phyloP scores from a whole-genome alignment of 2,113 vertebrate species.

The Coturnix japonica region DNA sequence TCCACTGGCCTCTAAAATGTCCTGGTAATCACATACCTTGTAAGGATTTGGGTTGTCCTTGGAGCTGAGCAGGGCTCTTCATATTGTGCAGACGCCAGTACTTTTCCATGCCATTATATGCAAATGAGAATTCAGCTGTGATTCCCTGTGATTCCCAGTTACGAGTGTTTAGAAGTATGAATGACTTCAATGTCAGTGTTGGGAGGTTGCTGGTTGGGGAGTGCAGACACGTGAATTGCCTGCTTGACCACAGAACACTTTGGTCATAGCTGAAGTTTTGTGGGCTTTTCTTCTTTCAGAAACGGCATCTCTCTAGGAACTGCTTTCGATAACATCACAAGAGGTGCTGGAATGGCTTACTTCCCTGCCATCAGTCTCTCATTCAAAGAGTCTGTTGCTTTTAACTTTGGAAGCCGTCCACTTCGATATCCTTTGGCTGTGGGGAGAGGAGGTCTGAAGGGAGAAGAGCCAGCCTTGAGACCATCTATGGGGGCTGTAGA shows the following conservation, averaged over 20 bases:
- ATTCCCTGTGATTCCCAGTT: background rate
- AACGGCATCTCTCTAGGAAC: conserved; percentile 93
- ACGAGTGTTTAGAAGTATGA: background rate
- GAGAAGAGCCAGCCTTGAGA: background rate
- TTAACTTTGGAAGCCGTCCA: conserved; percentile 96
- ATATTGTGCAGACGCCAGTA: background rate
- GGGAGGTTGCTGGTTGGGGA: background rate
- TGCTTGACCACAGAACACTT: background rate
- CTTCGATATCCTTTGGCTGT: conserved; percentile 93
- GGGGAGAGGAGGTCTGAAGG: background rate
- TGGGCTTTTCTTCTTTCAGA: conserved; percentile 72
- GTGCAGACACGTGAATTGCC: background rate
- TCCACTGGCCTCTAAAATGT: background rate
- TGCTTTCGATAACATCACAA: conserved; percentile 92
- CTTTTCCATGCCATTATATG: accelerated
- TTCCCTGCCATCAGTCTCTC: conserved; percentile 98
- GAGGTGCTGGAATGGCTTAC: conserved; percentile 91
- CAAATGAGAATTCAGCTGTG: background rate
- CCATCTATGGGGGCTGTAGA: background rate
- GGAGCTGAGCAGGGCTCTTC: background rate
- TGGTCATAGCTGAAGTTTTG: background rate
- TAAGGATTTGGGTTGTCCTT: background rate
- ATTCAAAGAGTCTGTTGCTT: conserved; percentile 97
- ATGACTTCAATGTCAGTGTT: background rate
- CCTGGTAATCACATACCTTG: background rate